Base-by-base conservation (phyloP, 2,888 invertebrate species). In the Phasia obesa region DNA sequence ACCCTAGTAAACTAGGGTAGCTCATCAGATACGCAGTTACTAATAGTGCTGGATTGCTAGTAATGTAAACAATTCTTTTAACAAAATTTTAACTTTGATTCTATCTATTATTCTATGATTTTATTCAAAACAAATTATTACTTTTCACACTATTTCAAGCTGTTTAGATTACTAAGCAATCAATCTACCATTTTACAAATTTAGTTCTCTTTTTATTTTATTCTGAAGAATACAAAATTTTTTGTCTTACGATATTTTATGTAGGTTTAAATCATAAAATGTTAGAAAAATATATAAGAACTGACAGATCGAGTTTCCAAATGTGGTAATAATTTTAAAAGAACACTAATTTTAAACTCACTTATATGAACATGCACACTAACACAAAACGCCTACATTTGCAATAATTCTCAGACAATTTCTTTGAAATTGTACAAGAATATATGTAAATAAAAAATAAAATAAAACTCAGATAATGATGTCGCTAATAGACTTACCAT, bases 321-420 rank as follows among this genome's bases (percentile, higher is more conserved):
- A 62, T 67, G 31, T 53, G 70, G 70, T 60, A 53, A 65, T 82
- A 65, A 49, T 5, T 64, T 82, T 47, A 23, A 51, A n/a, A 51
- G 7, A 15, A 64, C 21, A 25, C 25, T 17, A 7, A n/a, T 13
- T 27, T 23, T 19, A 31, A 15, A 59, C 7, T 31, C 19, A 65
- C 57, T 44, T 27, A 42, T 17, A 27, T n/a, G n/a, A n/a, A n/a
- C 64, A 27, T 7, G 31, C 9, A 60, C 27, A 53, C n/a, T 17
- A 3, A 11, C 9, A 59, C 9, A 70, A 62, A 25, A 82, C 82
- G 59, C 82, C 82, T 65, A 83, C 78, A 60, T 70, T 53, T 60
- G 15, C 11, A 35, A 21, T 60, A 49, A 62, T 55, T 81, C 11
- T 71, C 21, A 59, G 65, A 44, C 21, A 13, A 38, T 59, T 42